Base-by-base conservation (phyloP, 2,113 vertebrate species). In the Pagrus major region DNA sequence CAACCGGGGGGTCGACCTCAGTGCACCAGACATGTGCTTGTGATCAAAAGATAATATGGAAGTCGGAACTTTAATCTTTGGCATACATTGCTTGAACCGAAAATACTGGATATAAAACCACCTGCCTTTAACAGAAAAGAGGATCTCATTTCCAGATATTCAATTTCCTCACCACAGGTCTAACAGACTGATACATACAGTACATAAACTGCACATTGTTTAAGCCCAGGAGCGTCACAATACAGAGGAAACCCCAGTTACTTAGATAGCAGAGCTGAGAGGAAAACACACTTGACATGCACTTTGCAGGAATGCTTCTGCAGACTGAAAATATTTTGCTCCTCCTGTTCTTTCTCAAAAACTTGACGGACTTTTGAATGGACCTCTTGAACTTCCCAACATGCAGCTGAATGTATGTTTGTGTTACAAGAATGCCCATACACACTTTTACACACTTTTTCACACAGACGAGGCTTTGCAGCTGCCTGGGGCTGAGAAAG, bases 11-110 rank as follows among this genome's bases (percentile, higher is more conserved):
- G 81, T 92, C 83, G 86, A 7, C 49, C 33, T 71, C 51, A n/a
- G 71, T 72, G 56, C 88, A 74, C 15, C 68, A 70, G 74, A 75
- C 86, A 83, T 80, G 68, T 63, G 73, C 75, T 86, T 46, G 42
- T 72, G 88, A 89, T 89, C 75, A 90, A 71, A 76, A 58, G 68
- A 44, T 86, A 89, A 90, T 71, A 74, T 85, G 81, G 61, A 80
- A 78, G 83, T 59, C 47, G 55, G 64, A 31, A 37, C 63, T 68
- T 81, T 76, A 51, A 84, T 88, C 82, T 81, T 55, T 29, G 59
- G 58, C 60, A 31, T 52, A 20, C 59, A n/a, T 39, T 73, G 42
- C 33, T 80, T 29, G 21, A 82, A 71, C 23, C 74, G n/a, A 56
- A 76, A 77, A 42, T 2, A 21, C 7, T 14, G 25, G 25, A 78